Evolutionary conservation across 2,113 vertebrate species (phyloP).

Genomic region (Panthera leo): DNA sequence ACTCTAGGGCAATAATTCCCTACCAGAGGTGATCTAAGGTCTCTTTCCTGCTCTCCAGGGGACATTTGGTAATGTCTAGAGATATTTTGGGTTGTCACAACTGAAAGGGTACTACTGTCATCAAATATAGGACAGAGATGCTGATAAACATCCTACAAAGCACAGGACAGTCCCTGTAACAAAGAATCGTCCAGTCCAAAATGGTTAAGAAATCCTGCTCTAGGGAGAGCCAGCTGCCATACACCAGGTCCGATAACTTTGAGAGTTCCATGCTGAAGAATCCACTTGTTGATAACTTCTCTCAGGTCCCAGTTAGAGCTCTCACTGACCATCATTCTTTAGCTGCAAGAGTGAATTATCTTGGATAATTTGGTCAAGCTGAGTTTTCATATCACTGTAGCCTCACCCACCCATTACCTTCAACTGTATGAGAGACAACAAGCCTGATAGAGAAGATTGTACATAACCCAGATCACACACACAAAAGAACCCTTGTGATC

Average conservation of each 20-base stretch:
- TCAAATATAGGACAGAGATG: background rate
- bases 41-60: background rate
- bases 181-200: background rate
- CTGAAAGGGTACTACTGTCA: background rate
- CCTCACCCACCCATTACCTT: background rate
- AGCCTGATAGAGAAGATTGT: background rate
- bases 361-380: background rate
- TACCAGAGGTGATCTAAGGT: background rate
- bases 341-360: background rate
- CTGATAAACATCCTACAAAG: background rate
- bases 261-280: background rate
- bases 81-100: background rate
- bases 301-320: background rate
- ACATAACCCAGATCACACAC: background rate
- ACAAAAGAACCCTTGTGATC: background rate
- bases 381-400: background rate
- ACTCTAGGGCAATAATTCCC: background rate
- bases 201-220: background rate
- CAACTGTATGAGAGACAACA: background rate
- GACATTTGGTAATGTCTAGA: background rate
- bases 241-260: background rate
- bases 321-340: background rate
- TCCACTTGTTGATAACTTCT: background rate
- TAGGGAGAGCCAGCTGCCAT: background rate
- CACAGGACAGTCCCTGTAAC: background rate